Evolutionary conservation across 2,113 vertebrate genomes (phyloP).

Genomic region (Capreolus pygargus): DNA sequence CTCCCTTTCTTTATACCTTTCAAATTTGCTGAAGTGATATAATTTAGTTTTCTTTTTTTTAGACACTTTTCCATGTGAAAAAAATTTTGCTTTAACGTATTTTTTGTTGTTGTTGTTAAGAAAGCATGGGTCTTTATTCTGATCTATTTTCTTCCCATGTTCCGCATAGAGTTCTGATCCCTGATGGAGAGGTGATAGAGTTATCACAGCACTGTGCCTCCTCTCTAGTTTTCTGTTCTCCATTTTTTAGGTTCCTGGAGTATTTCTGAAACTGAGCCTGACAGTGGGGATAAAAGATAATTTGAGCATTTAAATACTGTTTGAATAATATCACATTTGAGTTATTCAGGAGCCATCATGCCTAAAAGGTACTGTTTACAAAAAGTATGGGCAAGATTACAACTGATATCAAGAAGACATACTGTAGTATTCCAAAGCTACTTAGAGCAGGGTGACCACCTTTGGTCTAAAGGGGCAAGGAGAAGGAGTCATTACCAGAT

Average conservation of each 20-base stretch:
- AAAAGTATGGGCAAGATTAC: background rate
- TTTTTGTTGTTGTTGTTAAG: background rate
- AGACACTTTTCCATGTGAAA: background rate
- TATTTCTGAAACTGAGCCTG: background rate
- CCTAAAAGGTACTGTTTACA: background rate
- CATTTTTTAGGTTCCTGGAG: background rate
- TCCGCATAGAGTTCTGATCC: accelerated
- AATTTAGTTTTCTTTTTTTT: background rate
- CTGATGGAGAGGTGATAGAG: background rate
- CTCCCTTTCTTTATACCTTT: background rate
- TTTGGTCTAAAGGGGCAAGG: background rate
- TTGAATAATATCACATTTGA: background rate
- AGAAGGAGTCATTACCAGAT: background rate
- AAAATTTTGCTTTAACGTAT: background rate
- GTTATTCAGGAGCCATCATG: background rate
- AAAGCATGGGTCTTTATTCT: background rate
- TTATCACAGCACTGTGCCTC: background rate
- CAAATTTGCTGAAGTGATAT: background rate
- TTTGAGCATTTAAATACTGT: background rate
- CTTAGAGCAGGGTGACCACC: background rate
- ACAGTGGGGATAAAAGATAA: background rate
- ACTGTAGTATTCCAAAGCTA: background rate
- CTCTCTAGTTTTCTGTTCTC: background rate
- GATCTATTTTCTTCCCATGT: background rate
- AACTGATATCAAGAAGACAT: background rate